Percentiles rank a stretch among this genome's conserved stretches.
Conservation (phyloP, 2,888 invertebrate species). For the Marronus borbonicus region DNA sequence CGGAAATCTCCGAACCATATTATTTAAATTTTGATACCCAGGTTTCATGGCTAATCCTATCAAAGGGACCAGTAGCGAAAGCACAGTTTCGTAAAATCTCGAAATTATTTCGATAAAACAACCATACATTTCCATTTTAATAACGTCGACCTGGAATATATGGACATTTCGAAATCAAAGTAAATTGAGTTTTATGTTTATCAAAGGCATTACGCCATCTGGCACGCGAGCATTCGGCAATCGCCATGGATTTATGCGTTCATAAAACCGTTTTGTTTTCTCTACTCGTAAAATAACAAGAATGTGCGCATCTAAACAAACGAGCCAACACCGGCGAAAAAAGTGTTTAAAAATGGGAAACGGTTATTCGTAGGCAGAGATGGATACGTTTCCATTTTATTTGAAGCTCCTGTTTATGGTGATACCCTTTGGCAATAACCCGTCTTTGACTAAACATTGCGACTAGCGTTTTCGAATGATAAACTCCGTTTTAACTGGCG, state of each 20-base stretch:
- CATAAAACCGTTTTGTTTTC: conserved; percentile 28
- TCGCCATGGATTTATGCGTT: conserved; percentile 18
- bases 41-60: no score
- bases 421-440: conserved; percentile 32
- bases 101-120: no score
- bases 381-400: conserved; percentile 31
- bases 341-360: conserved; percentile 13
- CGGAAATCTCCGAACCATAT: no score
- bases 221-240: conserved; percentile 4
- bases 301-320: conserved; percentile 22
- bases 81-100: no score
- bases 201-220: not conserved
- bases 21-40: no score
- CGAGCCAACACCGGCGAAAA: conserved; percentile 14
- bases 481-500: conserved; percentile 20
- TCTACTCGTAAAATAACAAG: conserved; percentile 30
- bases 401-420: conserved; percentile 20
- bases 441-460: conserved; percentile 18
- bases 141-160: no score
- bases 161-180: not conserved
- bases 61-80: no score
- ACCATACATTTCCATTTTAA: no score
- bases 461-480: conserved; percentile 30
- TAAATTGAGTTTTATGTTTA: conserved; percentile 1
- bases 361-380: not conserved